Evolutionary conservation across 1,140 invertebrate species (phyloP).

Genomic region (Rhizoglyphus robini): DNA sequence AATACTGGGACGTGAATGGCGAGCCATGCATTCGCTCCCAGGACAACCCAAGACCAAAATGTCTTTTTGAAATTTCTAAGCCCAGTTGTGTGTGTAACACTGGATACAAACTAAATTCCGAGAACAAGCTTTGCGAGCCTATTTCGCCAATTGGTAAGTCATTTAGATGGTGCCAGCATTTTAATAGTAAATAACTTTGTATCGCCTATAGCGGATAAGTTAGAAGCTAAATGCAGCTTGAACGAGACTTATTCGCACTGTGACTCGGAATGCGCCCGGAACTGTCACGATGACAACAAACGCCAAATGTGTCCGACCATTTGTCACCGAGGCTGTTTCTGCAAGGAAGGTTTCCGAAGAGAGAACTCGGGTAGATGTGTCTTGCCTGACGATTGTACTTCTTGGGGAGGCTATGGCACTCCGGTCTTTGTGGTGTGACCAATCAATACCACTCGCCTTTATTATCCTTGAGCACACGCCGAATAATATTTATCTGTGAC

Average conservation of each 20-base stretch:
- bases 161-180: not conserved
- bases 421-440: not conserved
- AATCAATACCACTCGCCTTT: no score
- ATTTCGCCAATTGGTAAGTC: slow-evolving; percentile 1
- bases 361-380: slow-evolving; percentile 14
- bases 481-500: no score
- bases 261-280: slow-evolving; percentile 7
- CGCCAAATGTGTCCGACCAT: slow-evolving; percentile 13
- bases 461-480: no score
- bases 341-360: slow-evolving; percentile 15
- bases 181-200: not conserved
- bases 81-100: slow-evolving; percentile 15
- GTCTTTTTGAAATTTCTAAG: not conserved
- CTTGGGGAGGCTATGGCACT: not conserved
- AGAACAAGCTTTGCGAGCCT: not conserved
- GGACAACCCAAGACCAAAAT: slow-evolving; percentile 12
- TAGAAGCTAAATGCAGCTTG: not conserved
- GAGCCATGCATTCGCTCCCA: not conserved
- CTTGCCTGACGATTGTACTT: slow-evolving; percentile 7
- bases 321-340: slow-evolving; percentile 22
- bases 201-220: no score
- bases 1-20: slow-evolving; percentile 16
- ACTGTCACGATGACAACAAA: slow-evolving; percentile 16
- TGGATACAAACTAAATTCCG: slow-evolving; percentile 2
- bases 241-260: slow-evolving; percentile 17